Evolutionary conservation across 2,888 invertebrate species (phyloP), one percentile per base, ranked within the genome.

Genomic region (Automeris io): DNA sequence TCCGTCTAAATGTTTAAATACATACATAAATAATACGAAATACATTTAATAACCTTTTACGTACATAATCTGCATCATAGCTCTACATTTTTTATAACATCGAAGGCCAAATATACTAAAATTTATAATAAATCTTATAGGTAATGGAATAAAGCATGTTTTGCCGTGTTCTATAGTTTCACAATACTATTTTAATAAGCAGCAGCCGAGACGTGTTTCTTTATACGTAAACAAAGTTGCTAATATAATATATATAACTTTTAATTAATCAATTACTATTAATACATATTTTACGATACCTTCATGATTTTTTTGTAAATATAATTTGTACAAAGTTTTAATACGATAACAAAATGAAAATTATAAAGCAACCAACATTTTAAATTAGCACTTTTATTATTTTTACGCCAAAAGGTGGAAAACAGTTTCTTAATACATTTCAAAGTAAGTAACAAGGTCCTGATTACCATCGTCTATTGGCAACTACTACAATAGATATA

Each of bases 31-130:
- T 57, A 63, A 55, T 57, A 58, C 61, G 58, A 67, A 67, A 71
- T n/a, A n/a, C n/a, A n/a, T n/a, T n/a, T n/a, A n/a, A n/a, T 75
- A 76, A 72, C 75, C 71, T 70, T 71, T 60, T 61, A 62, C 51
- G 62, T 65, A 54, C 55, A 57, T 68, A 62, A 48, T 61, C 65
- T 68, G 60, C 64, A 63, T 61, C 66, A 58, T 56, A 65, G 61
- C 46, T 60, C 55, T 54, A 65, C 62, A 60, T 70, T 63, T 66
- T 67, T 63, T 53, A 45, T 54, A 59, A 57, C 51, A 54, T 68
- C 55, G 71, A 73, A 75, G 76, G 75, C 65, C 70, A 61, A 43
- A 36, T 5, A 32, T 37, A 23, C 12, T 42, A 37, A 34, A 46
- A 35, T 44, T 45, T 51, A 61, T 45, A 55, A 43, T 49, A 50